Evolutionary conservation across 2,888 invertebrate species (phyloP).

Genomic region (Mactromeris polynyma): DNA sequence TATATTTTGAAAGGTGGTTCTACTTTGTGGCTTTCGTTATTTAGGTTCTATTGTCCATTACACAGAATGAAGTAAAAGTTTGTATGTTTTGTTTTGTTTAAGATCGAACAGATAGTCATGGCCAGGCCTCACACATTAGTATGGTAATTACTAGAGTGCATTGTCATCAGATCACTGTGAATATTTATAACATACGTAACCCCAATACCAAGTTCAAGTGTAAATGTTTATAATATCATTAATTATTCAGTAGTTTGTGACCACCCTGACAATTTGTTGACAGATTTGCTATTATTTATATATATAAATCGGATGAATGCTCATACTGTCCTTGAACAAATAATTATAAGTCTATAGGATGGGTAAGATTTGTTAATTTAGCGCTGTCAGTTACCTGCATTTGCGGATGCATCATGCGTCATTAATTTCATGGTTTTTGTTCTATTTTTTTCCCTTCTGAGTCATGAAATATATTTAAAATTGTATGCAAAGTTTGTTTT

Average conservation of each 20-base stretch:
- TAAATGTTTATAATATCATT: conserved; percentile 5
- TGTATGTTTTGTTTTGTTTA: no score
- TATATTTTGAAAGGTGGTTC: no score
- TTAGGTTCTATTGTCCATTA: no score
- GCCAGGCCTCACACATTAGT: not conserved
- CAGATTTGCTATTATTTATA: conserved; percentile 3
- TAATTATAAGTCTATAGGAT: not conserved
- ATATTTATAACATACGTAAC: not conserved
- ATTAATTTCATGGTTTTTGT: no score
- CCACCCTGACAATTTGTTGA: conserved; percentile 8
- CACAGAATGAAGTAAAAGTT: no score
- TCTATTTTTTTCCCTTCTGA: no score
- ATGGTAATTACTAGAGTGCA: not conserved
- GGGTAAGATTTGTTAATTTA: not conserved
- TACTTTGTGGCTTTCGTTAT: no score
- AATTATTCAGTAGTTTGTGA: conserved; percentile 8
- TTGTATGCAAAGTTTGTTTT: no score
- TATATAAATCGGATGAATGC: not conserved
- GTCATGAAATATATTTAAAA: no score
- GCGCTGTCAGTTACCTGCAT: no score
- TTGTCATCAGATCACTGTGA: not conserved
- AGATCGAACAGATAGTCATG: not conserved
- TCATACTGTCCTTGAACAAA: not conserved
- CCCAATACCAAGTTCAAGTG: conserved; percentile 1
- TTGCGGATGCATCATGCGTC: no score